Evolutionary conservation across 2,888 invertebrate species (phyloP), one percentile per base, ranked within the genome.

Genomic region (Carcina quercana): DNA sequence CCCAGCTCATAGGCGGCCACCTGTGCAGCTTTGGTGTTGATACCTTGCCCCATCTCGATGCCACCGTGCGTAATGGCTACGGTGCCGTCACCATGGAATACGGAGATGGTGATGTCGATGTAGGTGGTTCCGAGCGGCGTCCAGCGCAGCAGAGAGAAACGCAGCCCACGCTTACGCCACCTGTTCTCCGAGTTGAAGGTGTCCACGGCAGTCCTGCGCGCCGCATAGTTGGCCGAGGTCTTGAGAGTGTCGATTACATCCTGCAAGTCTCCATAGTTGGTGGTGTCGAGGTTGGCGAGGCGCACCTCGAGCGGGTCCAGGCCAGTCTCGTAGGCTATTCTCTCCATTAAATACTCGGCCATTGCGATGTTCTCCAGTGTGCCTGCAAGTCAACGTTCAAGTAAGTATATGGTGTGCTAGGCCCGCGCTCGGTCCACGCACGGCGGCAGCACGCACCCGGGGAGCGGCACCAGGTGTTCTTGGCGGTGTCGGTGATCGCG

Each of bases 11-110:
- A 85, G 0, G 92, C 92, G 29, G 87, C 89, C 1, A 91, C 87
- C 78, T 93, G 92, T 2, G 88, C 86, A 0, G 86, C 88, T 84
- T 92, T 92, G 0, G 92, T 92, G 42, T 93, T 90, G 29, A 92
- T 83, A 4, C 93, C 93, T 78, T 93, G 93, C 0, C 93, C 93
- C 60, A 88, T 86, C 74, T 91, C 91, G 32, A 87, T 69, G 3
- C 89, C 89, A 7, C 88, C 88, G 44, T 91, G 91, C 1, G 86
- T 71, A 10, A 93, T 74, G 1, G 86, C 78, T 0, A 93, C 89
- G 1, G 87, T 85, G 2, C 88, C 91, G 58, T 91, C 89, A 0
- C 83, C 76, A 20, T 87, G 87, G 53, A 87, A 91, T n/a, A 92
- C 85, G 1, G 87, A 83, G 15, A 91, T 69, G 84, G 32, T 79